Evolutionary conservation across 92 coral and sea anemone genomes (phyloP).

Genomic region (Epizoanthus illoricatus): DNA sequence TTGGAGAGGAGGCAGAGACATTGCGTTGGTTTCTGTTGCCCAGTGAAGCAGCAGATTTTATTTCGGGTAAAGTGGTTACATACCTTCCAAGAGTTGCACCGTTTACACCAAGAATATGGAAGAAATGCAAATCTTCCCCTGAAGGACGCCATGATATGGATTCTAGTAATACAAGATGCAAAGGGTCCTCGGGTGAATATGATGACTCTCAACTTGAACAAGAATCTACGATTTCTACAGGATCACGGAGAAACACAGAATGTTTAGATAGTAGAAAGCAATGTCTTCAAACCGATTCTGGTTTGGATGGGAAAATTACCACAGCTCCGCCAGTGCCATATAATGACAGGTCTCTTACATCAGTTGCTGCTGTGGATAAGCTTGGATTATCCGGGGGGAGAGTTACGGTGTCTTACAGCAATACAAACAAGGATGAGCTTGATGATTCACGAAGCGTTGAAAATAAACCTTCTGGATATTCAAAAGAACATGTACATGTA

Average conservation of each 20-base stretch:
- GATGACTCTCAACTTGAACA: background rate
- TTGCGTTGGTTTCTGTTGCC: conserved; percentile 94
- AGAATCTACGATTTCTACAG: background rate
- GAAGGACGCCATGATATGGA: background rate
- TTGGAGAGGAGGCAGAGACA: conserved; percentile 83
- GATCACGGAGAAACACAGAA: background rate
- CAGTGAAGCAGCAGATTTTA: conserved; percentile 80
- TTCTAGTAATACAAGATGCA: background rate
- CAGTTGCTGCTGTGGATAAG: background rate
- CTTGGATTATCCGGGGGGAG: background rate
- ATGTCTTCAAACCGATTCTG: background rate
- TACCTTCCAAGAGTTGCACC: conserved; percentile 73
- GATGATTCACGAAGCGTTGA: background rate
- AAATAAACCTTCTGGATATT: background rate
- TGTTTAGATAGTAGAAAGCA: conserved; percentile 5
- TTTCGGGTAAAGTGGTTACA: conserved; percentile 57
- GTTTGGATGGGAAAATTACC: too few relatives aligned
- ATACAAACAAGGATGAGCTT: background rate
- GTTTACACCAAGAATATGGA: conserved; percentile 77
- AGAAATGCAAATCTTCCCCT: background rate
- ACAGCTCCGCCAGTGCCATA: too few relatives aligned
- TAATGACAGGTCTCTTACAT: background rate
- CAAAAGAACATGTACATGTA: background rate
- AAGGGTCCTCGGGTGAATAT: background rate
- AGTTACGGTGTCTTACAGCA: background rate